phyloP scores from a whole-genome alignment of 2,797 vertebrate species.

The Perdix hodgsoniae region DNA sequence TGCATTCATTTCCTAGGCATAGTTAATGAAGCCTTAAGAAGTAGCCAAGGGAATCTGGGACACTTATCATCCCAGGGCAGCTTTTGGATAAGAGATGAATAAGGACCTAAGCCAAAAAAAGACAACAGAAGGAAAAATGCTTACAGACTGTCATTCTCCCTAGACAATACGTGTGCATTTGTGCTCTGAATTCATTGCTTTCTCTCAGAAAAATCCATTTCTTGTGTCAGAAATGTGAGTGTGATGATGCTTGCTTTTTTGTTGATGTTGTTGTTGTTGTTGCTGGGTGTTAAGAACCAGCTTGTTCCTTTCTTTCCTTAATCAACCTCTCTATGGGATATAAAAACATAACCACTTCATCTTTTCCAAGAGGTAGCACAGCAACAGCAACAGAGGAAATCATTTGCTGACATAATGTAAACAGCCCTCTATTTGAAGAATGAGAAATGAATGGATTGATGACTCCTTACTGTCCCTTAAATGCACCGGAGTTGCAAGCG shows the following conservation, averaged over 20 bases:
- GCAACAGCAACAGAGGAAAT: constrained; percentile 56
- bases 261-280: not conserved
- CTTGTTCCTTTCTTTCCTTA: constrained; percentile 67
- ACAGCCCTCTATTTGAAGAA: constrained; percentile 64
- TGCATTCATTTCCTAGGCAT: not conserved
- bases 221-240: not conserved
- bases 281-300: constrained; percentile 27
- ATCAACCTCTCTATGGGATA: constrained; percentile 55
- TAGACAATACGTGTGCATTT: not conserved
- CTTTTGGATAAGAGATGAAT: not conserved
- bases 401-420: constrained; percentile 68
- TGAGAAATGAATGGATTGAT: constrained; percentile 48
- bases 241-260: not conserved
- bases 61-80: not conserved
- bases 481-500: not conserved
- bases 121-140: not conserved
- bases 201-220: constrained; percentile 21
- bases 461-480: constrained; percentile 51
- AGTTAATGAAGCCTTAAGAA: not conserved
- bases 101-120: not conserved
- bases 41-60: not conserved
- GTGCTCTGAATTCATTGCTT: not conserved
- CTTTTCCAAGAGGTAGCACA: constrained; percentile 68
- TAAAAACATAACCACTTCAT: constrained; percentile 68
- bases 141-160: not conserved